Conservation (phyloP, 2,113 vertebrate genomes). For the Sylvietta virens region DNA sequence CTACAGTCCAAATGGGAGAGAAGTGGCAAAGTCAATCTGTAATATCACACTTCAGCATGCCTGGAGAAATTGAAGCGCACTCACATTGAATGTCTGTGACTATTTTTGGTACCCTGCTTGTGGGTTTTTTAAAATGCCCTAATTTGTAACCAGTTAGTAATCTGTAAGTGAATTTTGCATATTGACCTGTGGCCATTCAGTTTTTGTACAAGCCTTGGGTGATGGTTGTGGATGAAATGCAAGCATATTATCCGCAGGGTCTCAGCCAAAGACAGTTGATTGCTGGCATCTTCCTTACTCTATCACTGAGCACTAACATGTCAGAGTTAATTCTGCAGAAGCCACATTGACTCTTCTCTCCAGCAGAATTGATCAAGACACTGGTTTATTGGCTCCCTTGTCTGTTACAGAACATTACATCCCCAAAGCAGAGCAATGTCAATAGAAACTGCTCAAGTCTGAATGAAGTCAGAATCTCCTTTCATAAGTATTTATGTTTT, state of each 20-base stretch:
- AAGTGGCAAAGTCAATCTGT: neutral
- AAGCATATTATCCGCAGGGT: neutral
- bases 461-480: neutral
- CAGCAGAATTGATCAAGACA: neutral
- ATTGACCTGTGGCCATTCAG: neutral
- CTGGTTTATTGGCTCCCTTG: neutral
- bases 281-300: neutral
- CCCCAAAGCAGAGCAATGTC: neutral
- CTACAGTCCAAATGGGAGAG: neutral
- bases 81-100: neutral
- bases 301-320: rapidly evolving
- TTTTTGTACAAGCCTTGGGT: neutral
- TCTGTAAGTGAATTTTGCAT: neutral
- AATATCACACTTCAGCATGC: neutral
- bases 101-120: neutral
- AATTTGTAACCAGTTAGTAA: neutral
- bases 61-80: neutral
- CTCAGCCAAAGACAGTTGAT: neutral
- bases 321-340: neutral
- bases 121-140: neutral
- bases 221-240: neutral
- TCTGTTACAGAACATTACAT: neutral
- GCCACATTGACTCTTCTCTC: neutral
- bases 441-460: neutral
- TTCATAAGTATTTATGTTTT: neutral